phyloP scores from a whole-genome alignment of 2,888 invertebrate genomes.

The Caenorhabditis wallacei region DNA sequence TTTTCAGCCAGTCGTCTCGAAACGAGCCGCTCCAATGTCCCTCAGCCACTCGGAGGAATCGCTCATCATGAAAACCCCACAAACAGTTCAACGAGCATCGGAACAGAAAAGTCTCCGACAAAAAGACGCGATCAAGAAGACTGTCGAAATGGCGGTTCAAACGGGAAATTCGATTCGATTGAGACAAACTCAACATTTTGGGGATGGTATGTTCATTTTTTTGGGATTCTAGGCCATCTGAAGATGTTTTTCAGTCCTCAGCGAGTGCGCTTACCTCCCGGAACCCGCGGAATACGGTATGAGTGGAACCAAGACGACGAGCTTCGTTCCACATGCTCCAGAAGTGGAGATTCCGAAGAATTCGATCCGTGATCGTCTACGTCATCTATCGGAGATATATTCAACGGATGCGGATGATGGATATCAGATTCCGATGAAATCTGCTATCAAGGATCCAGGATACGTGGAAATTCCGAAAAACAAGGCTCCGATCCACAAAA shows the following conservation, averaged over 20 bases:
- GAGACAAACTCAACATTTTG: slow-evolving; percentile 42
- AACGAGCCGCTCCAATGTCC: slow-evolving; percentile 1
- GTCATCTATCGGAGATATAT: slow-evolving; percentile 35
- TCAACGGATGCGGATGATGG: background rate
- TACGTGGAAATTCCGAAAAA: background rate
- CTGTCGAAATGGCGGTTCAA: slow-evolving; percentile 52
- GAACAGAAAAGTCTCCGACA: background rate
- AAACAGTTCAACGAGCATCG: slow-evolving; percentile 35
- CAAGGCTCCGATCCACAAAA: background rate
- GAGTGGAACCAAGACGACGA: background rate
- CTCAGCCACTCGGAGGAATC: slow-evolving; percentile 31
- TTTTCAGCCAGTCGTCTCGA: slow-evolving; percentile 56
- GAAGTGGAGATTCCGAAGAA: background rate
- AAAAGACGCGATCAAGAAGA: slow-evolving; percentile 11
- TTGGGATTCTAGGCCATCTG: too few species aligned
- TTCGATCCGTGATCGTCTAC: slow-evolving; percentile 37
- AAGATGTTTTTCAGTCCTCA: slow-evolving; percentile 51
- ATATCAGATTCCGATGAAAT: slow-evolving; percentile 3
- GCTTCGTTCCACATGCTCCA: background rate
- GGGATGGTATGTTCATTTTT: slow-evolving; percentile 21
- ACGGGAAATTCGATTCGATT: slow-evolving; percentile 56
- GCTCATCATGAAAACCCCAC: slow-evolving; percentile 26
- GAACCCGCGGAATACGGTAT: background rate
- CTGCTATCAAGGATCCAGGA: background rate
- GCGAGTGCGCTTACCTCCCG: slow-evolving; percentile 40